phyloP scores from a whole-genome alignment of 1,140 invertebrate genomes.

The Brachionus paranguensis region DNA sequence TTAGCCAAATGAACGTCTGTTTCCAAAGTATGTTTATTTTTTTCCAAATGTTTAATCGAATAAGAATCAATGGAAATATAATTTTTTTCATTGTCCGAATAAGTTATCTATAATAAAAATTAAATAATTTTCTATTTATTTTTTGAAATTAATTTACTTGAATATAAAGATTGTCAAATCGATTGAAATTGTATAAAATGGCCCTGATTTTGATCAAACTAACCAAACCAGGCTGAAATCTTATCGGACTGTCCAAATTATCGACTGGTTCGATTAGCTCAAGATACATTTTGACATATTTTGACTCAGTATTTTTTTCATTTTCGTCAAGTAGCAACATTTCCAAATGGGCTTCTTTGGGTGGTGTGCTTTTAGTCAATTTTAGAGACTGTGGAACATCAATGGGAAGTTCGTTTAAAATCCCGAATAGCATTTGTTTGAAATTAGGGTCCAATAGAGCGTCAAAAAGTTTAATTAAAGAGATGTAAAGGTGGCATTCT shows the following conservation, averaged over 20 bases:
- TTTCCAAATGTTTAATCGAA: background rate
- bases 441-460: background rate
- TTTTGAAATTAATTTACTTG: background rate
- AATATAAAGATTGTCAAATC: slow-evolving; percentile 17
- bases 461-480: slow-evolving; percentile 2
- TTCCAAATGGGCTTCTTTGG: background rate
- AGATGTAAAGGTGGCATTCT: background rate
- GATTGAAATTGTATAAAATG: slow-evolving; percentile 6
- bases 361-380: background rate
- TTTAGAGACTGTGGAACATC: background rate
- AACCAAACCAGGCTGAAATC: background rate
- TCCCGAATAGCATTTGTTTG: background rate
- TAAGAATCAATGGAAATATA: background rate
- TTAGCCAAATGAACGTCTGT: background rate
- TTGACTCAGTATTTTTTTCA: background rate
- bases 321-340: background rate
- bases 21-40: slow-evolving; percentile 7
- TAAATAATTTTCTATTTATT: background rate
- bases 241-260: slow-evolving; percentile 13
- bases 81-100: slow-evolving; percentile 17
- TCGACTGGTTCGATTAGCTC: slow-evolving; percentile 3
- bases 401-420: background rate
- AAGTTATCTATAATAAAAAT: background rate
- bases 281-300: background rate
- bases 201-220: slow-evolving; percentile 28